Evolutionary conservation across 2,888 invertebrate species (phyloP), one percentile per base, ranked within the genome.

Genomic region (Orchestes rusci): DNA sequence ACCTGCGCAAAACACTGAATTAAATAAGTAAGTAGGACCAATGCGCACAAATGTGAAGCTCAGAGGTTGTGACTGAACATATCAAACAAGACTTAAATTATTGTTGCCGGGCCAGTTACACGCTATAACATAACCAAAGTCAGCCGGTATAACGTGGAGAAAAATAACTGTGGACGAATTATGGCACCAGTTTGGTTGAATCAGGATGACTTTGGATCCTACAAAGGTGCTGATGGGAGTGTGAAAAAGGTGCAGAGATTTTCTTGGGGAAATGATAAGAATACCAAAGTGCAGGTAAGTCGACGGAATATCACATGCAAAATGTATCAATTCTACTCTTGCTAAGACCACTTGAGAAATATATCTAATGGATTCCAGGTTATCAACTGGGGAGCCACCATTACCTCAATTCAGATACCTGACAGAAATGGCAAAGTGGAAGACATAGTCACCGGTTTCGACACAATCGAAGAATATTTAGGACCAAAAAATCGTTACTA

Each of bases 361-460:
- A n/a, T n/a, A n/a, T n/a, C n/a, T n/a, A n/a, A n/a, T 2, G 3
- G 35, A 10, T 23, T 23, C 16, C 15, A 46, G 46, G 37, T 46
- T 2, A 77, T 90, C 42, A 80, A 80, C n/a, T 85, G 84, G 56
- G 93, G 93, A 19, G 92, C 88, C 1, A 84, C 85, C 2, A 79
- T 93, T 41, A 84, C 82, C 1, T 74, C 80, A 13, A 74, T 93
- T 10, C 75, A 77, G 61, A 76, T 82, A 2, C 88, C 88, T 0
- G 85, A 90, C 38, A 52, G 36, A 35, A 31, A 51, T 37, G 48
- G 51, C 8, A 53, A 52, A 12, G 17, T 51, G 18, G 51, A 53
- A 27, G 56, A 56, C 39, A 34, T 56, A 16, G 53, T 54, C 2
- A 39, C 53, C n/a, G 56, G 54, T 8, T 56, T 52, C 33, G 48